Percentiles rank a stretch among this genome's conserved stretches.
phyloP scores from a whole-genome alignment of 2,113 vertebrate species.

The Trogon surrucura region DNA sequence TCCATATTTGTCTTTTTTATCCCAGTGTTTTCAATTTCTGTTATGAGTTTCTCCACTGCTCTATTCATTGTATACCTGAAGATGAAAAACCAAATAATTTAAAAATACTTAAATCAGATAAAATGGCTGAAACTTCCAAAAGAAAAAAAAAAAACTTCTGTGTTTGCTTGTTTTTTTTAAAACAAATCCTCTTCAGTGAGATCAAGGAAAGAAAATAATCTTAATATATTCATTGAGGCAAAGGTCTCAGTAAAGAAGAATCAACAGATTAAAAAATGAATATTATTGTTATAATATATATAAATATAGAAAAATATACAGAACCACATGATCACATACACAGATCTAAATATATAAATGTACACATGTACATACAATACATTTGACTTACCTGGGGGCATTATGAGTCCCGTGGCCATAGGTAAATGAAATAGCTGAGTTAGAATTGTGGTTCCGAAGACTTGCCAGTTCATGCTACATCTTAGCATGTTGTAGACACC shows the following conservation, averaged over 20 bases:
- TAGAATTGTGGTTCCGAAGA: neutral
- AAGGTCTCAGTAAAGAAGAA: neutral
- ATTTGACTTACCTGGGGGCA: neutral
- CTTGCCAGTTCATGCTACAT: neutral
- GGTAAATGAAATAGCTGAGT: neutral
- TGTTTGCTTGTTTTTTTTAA: neutral
- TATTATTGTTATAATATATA: neutral
- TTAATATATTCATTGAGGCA: neutral
- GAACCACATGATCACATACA: neutral
- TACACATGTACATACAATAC: neutral
- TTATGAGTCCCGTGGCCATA: neutral
- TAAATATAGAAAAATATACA: neutral
- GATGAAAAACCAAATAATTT: conserved; percentile 33
- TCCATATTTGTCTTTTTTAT: neutral
- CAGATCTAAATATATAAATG: neutral
- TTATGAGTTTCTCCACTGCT: conserved; percentile 47
- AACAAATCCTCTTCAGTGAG: neutral
- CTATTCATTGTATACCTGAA: conserved; percentile 9
- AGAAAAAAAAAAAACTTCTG: neutral
- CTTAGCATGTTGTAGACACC: neutral
- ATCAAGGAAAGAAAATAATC: neutral
- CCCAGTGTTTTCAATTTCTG: conserved; percentile 25
- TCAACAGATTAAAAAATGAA: accelerated
- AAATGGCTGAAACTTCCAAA: neutral
- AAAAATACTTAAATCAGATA: conserved; percentile 46